These are phyloP conservation scores for Danaus melanippus DNA, from an alignment of 1,140 invertebrate genomes.

Conservation along the genomic window DNA sequence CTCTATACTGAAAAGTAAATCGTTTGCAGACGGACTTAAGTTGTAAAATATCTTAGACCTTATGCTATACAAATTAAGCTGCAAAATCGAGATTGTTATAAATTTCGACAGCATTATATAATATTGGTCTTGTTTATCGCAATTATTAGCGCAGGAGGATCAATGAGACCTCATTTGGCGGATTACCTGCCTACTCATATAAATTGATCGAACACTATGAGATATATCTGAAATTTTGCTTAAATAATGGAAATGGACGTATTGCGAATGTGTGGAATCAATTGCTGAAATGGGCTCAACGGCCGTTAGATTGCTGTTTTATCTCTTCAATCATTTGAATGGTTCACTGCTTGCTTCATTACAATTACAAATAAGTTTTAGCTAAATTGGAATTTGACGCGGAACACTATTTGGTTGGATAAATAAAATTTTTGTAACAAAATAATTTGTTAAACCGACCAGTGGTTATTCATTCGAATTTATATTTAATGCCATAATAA, in stretches of 20 bases:
- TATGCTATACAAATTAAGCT: conserved; percentile 16
- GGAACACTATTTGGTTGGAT: neutral
- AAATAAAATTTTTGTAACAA: too few relatives aligned
- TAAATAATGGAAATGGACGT: conserved; percentile 29
- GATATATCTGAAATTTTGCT: conserved; percentile 38
- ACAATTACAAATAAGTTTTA: conserved; percentile 10
- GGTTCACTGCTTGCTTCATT: conserved; percentile 8
- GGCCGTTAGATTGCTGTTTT: conserved; percentile 16
- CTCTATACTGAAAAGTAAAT: conserved; percentile 35
- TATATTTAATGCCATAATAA: too few relatives aligned
- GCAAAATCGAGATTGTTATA: neutral
- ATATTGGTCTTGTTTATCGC: conserved; percentile 30
- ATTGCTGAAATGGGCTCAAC: conserved; percentile 15
- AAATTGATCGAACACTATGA: conserved; percentile 44
- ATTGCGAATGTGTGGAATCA: conserved; percentile 18
- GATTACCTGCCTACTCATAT: conserved; percentile 49
- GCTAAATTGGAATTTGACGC: conserved; percentile 12
- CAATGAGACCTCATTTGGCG: conserved; percentile 62
- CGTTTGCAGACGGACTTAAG: conserved; percentile 6
- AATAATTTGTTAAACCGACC: too few relatives aligned
- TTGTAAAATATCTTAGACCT: conserved; percentile 18
- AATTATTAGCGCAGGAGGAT: conserved; percentile 64
- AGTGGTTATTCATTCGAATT: too few relatives aligned
- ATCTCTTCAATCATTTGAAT: conserved; percentile 12
- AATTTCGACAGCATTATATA: conserved; percentile 6